Base-by-base conservation (phyloP, 2,888 invertebrate genomes). In the Pseudococcus longispinus region DNA sequence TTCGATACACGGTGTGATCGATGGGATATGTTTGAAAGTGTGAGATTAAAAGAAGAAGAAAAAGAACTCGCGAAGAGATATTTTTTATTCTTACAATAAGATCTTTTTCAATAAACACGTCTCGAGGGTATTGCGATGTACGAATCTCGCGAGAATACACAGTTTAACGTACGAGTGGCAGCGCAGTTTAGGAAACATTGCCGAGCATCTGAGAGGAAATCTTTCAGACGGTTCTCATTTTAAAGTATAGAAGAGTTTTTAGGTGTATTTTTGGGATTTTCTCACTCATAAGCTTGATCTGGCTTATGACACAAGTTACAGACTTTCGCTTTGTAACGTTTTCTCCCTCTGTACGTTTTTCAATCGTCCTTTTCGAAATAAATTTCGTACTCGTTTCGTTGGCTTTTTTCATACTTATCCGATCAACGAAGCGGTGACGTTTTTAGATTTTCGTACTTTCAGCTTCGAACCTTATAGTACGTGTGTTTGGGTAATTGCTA, bases 261-360 rank as follows among this genome's bases (percentile, higher is more conserved):
- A 80, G 77, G 37, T 80, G 77, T 80, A 80, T 80, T 20, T 80
- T 80, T 80, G 77, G 77, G 77, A 80, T 80, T 80, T 80, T 80
- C 77, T 80, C 42, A 80, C 77, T 42, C 77, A 42, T 80, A 80
- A 80, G 77, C 42, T 80, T 80, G 77, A 80, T 80, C 77, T 42
- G 77, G 77, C 42, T 80, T 80, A 80, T 80, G 77, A 80, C 77
- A 80, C 20, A 80, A 80, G 77, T 80, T 80, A 80, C 77, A 37
- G 77, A 80, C 77, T 80, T 80, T 80, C 37, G 77, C 29, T 60
- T 60, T 60, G 60, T 60, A 60, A 23, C 60, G 55, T 55, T 46
- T 46, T 46, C 15, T 13, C n/a, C n/a, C n/a, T n/a, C n/a, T n/a
- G n/a, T 26, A 29, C 26, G 32, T 70, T 11, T 77, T 32, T 32